These are phyloP conservation scores for Apodemus speciosus DNA, from an alignment of 2,113 vertebrate species.

Conservation along the genomic window DNA sequence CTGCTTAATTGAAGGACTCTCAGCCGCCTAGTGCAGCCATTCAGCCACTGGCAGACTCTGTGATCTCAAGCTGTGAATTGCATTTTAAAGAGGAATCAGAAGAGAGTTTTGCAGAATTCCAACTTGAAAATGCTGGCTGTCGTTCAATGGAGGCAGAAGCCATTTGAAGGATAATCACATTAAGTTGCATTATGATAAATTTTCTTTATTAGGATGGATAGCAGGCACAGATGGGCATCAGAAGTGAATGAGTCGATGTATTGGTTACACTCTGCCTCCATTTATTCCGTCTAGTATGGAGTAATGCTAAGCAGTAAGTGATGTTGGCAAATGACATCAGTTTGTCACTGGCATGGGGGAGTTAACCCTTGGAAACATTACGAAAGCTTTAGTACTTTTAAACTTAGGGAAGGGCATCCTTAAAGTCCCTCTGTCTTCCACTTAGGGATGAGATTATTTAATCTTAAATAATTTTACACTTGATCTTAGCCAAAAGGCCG, in stretches of 20 bases:
- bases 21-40: constrained; percentile 80
- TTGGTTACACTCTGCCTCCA: not conserved
- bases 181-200: constrained; percentile 33
- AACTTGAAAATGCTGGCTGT: constrained; percentile 55
- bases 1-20: constrained; percentile 86
- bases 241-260: constrained; percentile 58
- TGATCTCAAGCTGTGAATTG: constrained; percentile 82
- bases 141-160: constrained; percentile 66
- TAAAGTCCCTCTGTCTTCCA: not conserved
- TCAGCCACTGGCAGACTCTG: constrained; percentile 77
- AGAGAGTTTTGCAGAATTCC: constrained; percentile 66
- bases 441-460: not conserved
- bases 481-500: too few species aligned
- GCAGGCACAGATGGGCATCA: constrained; percentile 55
- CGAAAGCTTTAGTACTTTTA: constrained; percentile 49
- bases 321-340: constrained; percentile 61
- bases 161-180: constrained; percentile 59
- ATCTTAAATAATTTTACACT: not conserved
- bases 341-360: constrained; percentile 50
- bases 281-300: not conserved
- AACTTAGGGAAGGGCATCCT: not conserved
- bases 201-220: constrained; percentile 48
- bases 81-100: constrained; percentile 79
- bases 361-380: constrained; percentile 54
- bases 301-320: constrained; percentile 1